A percentile compares a stretch with the other conserved stretches of the same genome.
phyloP scores from a whole-genome alignment of 2,797 vertebrate genomes.

The Valencia hispanica region DNA sequence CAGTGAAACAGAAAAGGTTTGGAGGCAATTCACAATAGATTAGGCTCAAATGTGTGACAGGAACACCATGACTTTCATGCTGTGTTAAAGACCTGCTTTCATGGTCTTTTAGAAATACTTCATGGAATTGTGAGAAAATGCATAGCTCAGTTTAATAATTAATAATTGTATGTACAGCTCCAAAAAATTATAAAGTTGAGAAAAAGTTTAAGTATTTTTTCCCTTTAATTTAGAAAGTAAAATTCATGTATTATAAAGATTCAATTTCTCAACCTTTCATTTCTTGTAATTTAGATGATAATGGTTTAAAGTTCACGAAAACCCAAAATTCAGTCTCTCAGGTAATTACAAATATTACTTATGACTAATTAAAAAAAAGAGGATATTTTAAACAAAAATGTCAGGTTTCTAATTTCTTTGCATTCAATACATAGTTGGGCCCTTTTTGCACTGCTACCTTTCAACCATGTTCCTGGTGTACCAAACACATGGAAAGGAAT shows the following conservation, averaged over 20 bases:
- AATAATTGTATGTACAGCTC: too few relatives aligned
- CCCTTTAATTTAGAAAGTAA: neutral
- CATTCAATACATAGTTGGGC: neutral
- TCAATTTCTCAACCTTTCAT: neutral
- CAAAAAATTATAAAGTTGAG: too few relatives aligned
- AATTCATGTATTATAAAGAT: neutral
- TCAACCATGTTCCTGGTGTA: constrained; percentile 89
- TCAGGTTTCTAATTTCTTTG: neutral
- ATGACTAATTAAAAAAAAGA: neutral
- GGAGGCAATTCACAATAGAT: neutral
- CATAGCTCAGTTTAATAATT: too few relatives aligned
- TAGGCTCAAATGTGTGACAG: rapidly evolving
- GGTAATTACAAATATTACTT: neutral
- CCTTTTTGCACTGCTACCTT: constrained; percentile 75
- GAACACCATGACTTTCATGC: neutral
- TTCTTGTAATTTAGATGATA: neutral
- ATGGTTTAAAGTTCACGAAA: neutral
- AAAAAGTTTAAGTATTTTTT: neutral
- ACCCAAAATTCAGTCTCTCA: neutral
- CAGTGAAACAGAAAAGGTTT: neutral
- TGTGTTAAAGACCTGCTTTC: neutral
- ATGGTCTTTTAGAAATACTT: neutral
- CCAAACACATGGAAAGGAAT: constrained; percentile 89
- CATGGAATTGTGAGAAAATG: too few relatives aligned
- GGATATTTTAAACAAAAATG: neutral